Conservation (phyloP, 2,888 invertebrate species). For the Conops quadrifasciatus region DNA sequence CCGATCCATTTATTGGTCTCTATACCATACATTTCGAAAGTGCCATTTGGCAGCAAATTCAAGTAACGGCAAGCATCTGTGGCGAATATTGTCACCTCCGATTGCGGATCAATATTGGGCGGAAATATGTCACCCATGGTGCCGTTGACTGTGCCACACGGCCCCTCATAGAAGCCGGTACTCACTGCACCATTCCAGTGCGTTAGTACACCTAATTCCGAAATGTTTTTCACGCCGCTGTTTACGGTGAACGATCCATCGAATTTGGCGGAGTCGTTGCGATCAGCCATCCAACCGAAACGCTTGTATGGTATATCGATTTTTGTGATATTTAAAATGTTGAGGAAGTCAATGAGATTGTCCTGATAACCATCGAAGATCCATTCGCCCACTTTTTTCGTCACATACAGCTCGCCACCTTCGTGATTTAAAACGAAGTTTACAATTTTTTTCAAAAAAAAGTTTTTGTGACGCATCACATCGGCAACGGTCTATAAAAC, state of each 20-base stretch:
- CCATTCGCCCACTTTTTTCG: conserved; percentile 74
- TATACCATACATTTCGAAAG: conserved; percentile 49
- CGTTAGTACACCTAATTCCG: conserved; percentile 73
- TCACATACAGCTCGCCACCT: conserved; percentile 68
- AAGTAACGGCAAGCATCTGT: conserved; percentile 82
- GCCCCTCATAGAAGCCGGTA: conserved; percentile 68
- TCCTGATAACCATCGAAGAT: conserved; percentile 87
- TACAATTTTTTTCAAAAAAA: conserved; percentile 65
- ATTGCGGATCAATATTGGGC: conserved; percentile 67
- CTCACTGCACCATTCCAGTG: conserved; percentile 74
- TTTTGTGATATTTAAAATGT: conserved; percentile 66
- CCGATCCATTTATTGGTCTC: conserved; percentile 66
- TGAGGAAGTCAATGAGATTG: conserved; percentile 70
- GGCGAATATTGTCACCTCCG: conserved; percentile 74
- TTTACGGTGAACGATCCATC: conserved; percentile 83
- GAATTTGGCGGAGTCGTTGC: conserved; percentile 76
- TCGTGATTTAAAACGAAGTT: conserved; percentile 69
- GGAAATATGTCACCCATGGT: conserved; percentile 85
- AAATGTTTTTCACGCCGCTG: conserved; percentile 75
- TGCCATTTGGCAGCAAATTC: conserved; percentile 55
- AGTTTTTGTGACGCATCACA: conserved; percentile 67
- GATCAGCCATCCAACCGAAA: conserved; percentile 87
- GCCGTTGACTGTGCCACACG: conserved; percentile 77
- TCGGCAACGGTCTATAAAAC: conserved; percentile 73
- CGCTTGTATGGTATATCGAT: conserved; percentile 74